Evolutionary conservation across 2,888 invertebrate genomes (phyloP).

Genomic region (Apodemia duryi): DNA sequence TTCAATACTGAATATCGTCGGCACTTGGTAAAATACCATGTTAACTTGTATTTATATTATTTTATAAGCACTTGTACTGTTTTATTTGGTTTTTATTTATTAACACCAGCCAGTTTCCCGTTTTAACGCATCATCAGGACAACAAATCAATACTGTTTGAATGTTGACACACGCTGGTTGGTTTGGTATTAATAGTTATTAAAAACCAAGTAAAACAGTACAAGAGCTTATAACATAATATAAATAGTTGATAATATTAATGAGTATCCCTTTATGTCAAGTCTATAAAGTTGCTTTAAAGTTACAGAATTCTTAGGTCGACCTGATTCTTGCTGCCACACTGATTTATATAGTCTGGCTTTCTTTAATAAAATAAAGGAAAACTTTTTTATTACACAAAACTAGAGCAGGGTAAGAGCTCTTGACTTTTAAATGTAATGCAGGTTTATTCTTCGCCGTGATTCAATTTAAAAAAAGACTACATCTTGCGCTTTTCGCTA

Average conservation of each 20-base stretch:
- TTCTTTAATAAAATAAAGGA: conserved; percentile 14
- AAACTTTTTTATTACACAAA: conserved; percentile 13
- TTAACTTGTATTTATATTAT: too few relatives aligned
- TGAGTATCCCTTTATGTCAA: background rate
- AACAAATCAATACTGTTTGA: too few relatives aligned
- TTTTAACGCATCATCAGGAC: too few relatives aligned
- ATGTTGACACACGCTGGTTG: too few relatives aligned
- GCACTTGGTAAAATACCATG: too few relatives aligned
- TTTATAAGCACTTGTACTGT: too few relatives aligned
- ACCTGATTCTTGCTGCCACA: conserved; percentile 11
- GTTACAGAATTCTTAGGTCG: conserved; percentile 1
- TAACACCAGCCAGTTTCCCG: too few relatives aligned
- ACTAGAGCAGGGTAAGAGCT: conserved; percentile 6
- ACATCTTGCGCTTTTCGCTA: conserved; percentile 11
- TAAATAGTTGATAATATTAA: background rate
- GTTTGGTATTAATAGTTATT: too few relatives aligned
- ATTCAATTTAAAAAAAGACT: conserved; percentile 8
- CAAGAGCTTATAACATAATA: too few relatives aligned
- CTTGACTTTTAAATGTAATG: conserved; percentile 15
- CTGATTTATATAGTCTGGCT: conserved; percentile 12
- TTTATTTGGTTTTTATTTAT: too few relatives aligned
- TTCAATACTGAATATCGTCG: too few relatives aligned
- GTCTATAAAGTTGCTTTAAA: background rate
- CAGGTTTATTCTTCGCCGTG: conserved; percentile 13
- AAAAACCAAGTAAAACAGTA: too few relatives aligned